A percentile compares a stretch with the other conserved stretches of the same genome.
phyloP scores from a whole-genome alignment of 2,797 vertebrate genomes.

The Micropoecilia bifurca region DNA sequence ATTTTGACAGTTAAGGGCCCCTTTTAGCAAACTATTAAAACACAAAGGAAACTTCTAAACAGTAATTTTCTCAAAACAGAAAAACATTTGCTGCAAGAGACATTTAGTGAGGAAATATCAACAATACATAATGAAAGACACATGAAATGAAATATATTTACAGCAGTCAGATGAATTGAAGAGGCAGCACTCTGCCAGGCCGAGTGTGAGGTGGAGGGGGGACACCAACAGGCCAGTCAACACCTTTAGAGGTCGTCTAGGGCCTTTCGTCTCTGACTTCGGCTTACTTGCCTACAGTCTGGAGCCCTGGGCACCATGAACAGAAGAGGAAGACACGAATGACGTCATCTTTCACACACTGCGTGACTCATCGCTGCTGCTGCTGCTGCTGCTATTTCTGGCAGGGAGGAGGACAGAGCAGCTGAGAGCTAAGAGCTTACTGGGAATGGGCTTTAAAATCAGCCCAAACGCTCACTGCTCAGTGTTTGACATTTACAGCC shows the following conservation, averaged over 20 bases:
- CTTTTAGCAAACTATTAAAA: neutral
- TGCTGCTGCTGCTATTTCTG: conserved; percentile 60
- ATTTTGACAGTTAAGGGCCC: neutral
- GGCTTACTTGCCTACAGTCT: conserved; percentile 70
- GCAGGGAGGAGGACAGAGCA: conserved; percentile 57
- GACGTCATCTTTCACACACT: conserved; percentile 77
- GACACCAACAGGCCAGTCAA: conserved; percentile 59
- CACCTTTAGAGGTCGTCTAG: conserved; percentile 67
- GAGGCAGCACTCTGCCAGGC: conserved; percentile 49
- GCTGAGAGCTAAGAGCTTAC: conserved; percentile 42
- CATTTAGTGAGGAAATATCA: neutral
- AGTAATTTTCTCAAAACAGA: neutral
- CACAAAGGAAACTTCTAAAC: neutral
- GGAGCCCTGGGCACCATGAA: conserved; percentile 69
- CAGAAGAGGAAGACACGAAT: conserved; percentile 75
- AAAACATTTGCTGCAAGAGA: conserved; percentile 1
- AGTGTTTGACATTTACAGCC: conserved; percentile 2
- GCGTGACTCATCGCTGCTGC: conserved; percentile 80
- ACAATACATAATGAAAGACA: conserved; percentile 25
- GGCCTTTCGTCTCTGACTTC: conserved; percentile 60
- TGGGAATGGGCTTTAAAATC: conserved; percentile 28
- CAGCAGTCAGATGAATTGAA: conserved; percentile 56
- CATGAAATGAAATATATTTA: conserved; percentile 46
- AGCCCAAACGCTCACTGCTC: conserved; percentile 2
- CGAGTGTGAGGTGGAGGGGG: conserved; percentile 54